These are phyloP conservation scores for Dasyprocta punctata DNA, from an alignment of 2,113 vertebrate genomes.

Conservation along the genomic window DNA sequence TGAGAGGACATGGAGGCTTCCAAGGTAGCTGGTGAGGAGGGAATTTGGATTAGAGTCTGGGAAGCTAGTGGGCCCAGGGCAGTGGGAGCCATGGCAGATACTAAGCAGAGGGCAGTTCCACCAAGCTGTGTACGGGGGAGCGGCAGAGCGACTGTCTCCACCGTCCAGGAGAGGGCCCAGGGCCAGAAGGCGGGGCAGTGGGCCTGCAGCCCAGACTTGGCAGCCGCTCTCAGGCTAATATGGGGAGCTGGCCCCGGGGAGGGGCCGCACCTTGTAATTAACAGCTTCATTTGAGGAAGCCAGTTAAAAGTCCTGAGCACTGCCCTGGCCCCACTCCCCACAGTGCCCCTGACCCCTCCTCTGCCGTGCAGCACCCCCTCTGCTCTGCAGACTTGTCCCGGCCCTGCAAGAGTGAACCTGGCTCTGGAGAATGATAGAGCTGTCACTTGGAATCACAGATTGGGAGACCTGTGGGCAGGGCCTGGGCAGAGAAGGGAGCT, in stretches of 20 bases:
- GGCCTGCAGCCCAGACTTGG: neutral
- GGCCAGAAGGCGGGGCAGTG: neutral
- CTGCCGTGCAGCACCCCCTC: neutral
- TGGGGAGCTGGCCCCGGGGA: neutral
- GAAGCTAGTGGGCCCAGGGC: neutral
- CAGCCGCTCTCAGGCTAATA: slow-evolving; percentile 6
- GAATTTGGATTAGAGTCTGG: neutral
- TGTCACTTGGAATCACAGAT: neutral
- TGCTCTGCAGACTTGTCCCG: neutral
- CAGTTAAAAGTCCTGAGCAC: slow-evolving; percentile 33
- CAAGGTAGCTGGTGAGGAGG: neutral
- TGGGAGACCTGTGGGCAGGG: too few species aligned
- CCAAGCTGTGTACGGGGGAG: neutral
- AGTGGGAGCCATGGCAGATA: neutral
- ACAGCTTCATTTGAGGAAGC: slow-evolving; percentile 66
- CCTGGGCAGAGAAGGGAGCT: too few species aligned
- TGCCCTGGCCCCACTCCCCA: neutral
- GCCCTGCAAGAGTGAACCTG: neutral
- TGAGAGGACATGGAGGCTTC: neutral
- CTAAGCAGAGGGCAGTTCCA: neutral
- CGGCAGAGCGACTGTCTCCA: neutral
- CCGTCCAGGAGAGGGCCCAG: neutral
- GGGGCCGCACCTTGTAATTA: slow-evolving; percentile 64
- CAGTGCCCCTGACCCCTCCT: neutral
- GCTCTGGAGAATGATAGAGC: neutral